These are phyloP conservation scores for Eudasyphora cyanicolor DNA, from an alignment of 2,888 invertebrate genomes.

Conservation along the genomic window DNA sequence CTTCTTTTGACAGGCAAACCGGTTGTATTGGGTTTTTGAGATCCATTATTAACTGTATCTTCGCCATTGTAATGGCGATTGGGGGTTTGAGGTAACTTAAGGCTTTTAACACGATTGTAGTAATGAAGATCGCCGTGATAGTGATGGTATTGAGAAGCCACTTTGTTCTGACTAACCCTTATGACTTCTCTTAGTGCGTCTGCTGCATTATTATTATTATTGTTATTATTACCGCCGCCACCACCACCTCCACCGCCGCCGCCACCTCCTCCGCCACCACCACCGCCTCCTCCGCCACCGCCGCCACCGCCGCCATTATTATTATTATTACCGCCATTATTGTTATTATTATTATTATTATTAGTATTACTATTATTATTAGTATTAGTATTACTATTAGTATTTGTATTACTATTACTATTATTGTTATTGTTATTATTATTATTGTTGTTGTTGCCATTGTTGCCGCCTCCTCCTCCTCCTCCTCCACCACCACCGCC, in stretches of 20 bases:
- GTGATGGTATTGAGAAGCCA: background rate
- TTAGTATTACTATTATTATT: background rate
- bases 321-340: constrained; percentile 5
- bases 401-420: too few species aligned
- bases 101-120: background rate
- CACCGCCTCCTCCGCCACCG: background rate
- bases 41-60: too few species aligned
- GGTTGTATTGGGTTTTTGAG: too few species aligned
- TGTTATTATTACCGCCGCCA: background rate
- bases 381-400: background rate
- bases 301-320: background rate
- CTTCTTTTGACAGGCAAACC: too few species aligned
- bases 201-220: too few species aligned
- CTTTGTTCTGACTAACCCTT: too few species aligned
- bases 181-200: too few species aligned
- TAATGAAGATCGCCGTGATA: constrained; percentile 13
- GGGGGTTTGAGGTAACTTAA: too few species aligned
- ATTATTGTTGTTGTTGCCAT: background rate
- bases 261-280: background rate
- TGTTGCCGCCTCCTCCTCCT: background rate
- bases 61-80: too few species aligned
- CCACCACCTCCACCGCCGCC: background rate
- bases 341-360: too few species aligned
- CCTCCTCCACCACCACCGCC: background rate
- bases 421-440: too few species aligned